Base-by-base conservation (phyloP, 37 sponge, comb jelly and placozoan genomes). In the Haliclona indistincta region DNA sequence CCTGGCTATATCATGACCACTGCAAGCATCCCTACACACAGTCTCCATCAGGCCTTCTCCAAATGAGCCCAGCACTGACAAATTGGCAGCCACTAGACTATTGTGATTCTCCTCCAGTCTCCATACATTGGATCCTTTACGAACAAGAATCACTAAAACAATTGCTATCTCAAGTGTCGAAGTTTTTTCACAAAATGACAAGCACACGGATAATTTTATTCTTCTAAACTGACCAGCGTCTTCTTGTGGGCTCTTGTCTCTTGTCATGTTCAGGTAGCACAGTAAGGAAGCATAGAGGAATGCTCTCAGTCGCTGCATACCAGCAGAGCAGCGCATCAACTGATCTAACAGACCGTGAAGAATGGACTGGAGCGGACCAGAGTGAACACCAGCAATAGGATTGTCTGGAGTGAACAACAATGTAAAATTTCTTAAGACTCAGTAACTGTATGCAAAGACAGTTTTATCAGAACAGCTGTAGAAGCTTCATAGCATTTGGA, bases 11-110 rank as follows among this genome's bases (percentile, higher is more conserved):
- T 87, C 93, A 63, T 86, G 89, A 6, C 92, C 88, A 74, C 74
- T 81, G 79, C 92, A 83, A 43, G 97, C 97, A 66, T 96, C 93
- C 28, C 86, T 82, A 67, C 94, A 93, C 22, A 96, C 74, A 3
- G 69, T 70, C 53, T 94, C 97, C 88, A 96, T 90, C 55, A 96
- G 74, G 26, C 77, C 49, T 32, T 96, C 94, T 26, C 97, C 97
- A 75, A 84, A 96, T 36, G 75, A 54, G 43, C 49, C 54, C 37
- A 96, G 74, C 5, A 80, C 56, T 28, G 85, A 68, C 55, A 93
- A 45, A 67, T 81, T 91, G 38, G 64, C 68, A 17, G 67, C 30
- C 23, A 38, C 63, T 36, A 58, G 25, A n/a, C 23, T 7, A 58
- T 7, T 6, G n/a, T n/a, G n/a, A 58, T 58, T 26, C 7, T 20